phyloP scores from a whole-genome alignment of 1,140 invertebrate species.

The Heterodera schachtii region DNA sequence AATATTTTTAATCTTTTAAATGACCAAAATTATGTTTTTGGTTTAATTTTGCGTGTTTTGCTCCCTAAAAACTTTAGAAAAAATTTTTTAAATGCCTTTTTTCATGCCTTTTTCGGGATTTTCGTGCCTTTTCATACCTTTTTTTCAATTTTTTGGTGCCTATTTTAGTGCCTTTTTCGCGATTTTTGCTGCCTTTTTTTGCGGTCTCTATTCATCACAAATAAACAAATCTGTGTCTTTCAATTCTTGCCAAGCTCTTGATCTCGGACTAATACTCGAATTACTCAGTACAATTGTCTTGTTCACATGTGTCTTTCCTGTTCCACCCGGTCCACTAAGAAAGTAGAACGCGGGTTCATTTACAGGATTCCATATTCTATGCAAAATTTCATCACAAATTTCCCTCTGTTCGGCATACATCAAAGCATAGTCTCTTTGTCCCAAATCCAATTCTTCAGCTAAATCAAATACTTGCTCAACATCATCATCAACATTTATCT shows the following conservation, averaged over 20 bases:
- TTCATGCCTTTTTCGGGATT: too few species aligned
- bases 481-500: slow-evolving; percentile 18
- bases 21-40: too few species aligned
- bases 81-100: too few species aligned
- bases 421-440: slow-evolving; percentile 2
- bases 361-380: not conserved
- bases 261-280: slow-evolving; percentile 10
- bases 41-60: too few species aligned
- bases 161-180: too few species aligned
- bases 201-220: too few species aligned
- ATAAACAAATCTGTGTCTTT: slow-evolving; percentile 39
- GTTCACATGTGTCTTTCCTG: slow-evolving; percentile 34
- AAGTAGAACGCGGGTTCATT: slow-evolving; percentile 9
- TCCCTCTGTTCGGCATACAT: slow-evolving; percentile 11
- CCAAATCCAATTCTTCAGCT: slow-evolving; percentile 19
- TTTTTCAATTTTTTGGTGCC: too few species aligned
- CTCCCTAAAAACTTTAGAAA: too few species aligned
- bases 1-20: too few species aligned
- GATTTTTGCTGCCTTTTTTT: too few species aligned
- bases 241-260: slow-evolving; percentile 19
- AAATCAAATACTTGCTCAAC: slow-evolving; percentile 14
- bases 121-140: too few species aligned
- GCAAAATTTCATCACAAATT: slow-evolving; percentile 21
- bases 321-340: slow-evolving; percentile 28
- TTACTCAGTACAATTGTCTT: slow-evolving; percentile 20